Evolutionary conservation across 2,797 vertebrate species (phyloP).

Genomic region (Synaphobranchus kaupii): DNA sequence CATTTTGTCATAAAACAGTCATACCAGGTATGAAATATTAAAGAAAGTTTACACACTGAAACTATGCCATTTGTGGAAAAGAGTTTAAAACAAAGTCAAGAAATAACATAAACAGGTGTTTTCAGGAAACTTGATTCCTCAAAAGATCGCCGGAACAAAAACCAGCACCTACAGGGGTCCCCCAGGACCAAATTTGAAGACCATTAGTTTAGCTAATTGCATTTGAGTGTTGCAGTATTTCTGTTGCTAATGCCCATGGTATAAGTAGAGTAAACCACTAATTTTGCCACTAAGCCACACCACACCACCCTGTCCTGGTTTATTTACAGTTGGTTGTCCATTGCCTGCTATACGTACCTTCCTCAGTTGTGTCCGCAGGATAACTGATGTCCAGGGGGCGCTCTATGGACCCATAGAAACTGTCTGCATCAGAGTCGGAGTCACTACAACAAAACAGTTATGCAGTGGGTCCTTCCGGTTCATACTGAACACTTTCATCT

Average conservation of each 20-base stretch:
- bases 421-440: conserved; percentile 84
- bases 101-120: background rate
- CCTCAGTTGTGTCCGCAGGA: conserved; percentile 70
- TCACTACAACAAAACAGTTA: conserved; percentile 69
- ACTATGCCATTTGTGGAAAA: background rate
- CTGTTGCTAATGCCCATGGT: background rate
- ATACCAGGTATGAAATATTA: background rate
- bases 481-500: background rate
- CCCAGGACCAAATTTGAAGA: background rate
- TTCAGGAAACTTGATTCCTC: background rate
- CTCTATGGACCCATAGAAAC: conserved; percentile 90
- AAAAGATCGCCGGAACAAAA: background rate
- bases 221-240: background rate
- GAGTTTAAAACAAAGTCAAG: background rate
- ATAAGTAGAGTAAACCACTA: too few relatives aligned
- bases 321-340: background rate
- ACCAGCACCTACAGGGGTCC: background rate
- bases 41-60: background rate
- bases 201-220: background rate
- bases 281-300: background rate
- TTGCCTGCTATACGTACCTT: conserved; percentile 59
- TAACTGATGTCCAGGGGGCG: conserved; percentile 83
- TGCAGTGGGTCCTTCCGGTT: background rate
- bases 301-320: background rate
- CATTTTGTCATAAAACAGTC: too few relatives aligned